Base-by-base conservation (phyloP, 2,113 vertebrate species). In the Cettia cetti region DNA sequence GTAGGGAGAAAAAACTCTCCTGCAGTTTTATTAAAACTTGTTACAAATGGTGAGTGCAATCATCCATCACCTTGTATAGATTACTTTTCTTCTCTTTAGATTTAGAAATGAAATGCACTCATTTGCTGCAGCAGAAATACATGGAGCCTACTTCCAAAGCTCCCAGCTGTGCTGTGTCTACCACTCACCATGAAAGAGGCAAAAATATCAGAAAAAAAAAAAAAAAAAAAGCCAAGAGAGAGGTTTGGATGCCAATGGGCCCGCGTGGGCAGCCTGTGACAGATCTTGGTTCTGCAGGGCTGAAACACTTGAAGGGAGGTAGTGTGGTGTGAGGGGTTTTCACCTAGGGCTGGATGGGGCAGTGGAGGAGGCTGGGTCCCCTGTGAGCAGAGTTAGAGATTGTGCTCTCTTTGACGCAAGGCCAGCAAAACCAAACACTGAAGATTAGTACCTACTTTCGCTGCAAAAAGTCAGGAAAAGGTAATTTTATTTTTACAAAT, bases 61-160 rank as follows among this genome's bases (percentile, higher is more conserved):
- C 93, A 89, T 91, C 93, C 89, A 90, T 93, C 91, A 90, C 64
- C 77, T 75, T 45, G n/a, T 68, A 69, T 7, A 61, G 77, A 95
- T 86, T 82, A 45, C 53, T 64, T 66, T 96, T 77, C 82, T 63
- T 82, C 63, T 82, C 75, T 89, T 74, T 50, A 76, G 53, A 8
- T 49, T 52, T 45, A 94, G 74, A 82, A 94, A 89, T 94, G 44
- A 95, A 95, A 84, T 21, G 39, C 69, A 39, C 69, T 82, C 39
- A 49, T 89, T 96, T 82, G 56, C 57, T 78, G 56, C 33, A 89
- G 83, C 83, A 84, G 6, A 19, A 92, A 78, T 15, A 76, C 12
- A 18, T 0, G 0, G 23, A 86, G 49, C 39, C 47, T 44, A 27
- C 26, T 89, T 66, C 26, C 44, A 77, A 56, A 86, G 77, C 52